phyloP scores from a whole-genome alignment of 2,113 vertebrate genomes.

The Sinocyclocheilus grahami region DNA sequence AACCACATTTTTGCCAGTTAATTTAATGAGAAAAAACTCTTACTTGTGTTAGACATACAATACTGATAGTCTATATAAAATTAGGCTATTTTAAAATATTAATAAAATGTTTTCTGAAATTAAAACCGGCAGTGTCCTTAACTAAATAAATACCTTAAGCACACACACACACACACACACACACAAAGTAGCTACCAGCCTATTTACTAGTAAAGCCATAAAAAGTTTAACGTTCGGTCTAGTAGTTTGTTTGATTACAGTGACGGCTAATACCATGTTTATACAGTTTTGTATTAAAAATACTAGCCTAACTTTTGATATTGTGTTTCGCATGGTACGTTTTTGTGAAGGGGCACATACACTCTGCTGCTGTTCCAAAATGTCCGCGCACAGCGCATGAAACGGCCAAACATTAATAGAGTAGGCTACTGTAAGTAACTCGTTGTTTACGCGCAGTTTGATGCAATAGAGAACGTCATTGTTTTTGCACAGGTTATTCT shows the following conservation, averaged over 20 bases:
- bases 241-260: background rate
- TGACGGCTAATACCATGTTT: background rate
- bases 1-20: background rate
- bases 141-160: too few species aligned
- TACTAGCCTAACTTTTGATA: background rate
- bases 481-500: background rate
- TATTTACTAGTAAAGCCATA: background rate
- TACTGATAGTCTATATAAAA: too few species aligned
- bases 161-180: too few species aligned
- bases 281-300: background rate
- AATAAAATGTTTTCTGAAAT: background rate
- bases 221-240: background rate
- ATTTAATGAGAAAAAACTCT: too few species aligned
- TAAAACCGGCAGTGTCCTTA: background rate
- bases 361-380: background rate
- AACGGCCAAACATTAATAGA: constrained; percentile 23
- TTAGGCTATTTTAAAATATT: too few species aligned
- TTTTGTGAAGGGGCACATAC: background rate
- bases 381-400: constrained; percentile 19
- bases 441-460: background rate
- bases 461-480: background rate
- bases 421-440: background rate
- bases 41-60: too few species aligned
- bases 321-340: too few species aligned
- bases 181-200: background rate